phyloP scores from a whole-genome alignment of 2,888 invertebrate genomes.

The Cosmorhoe ocellata region DNA sequence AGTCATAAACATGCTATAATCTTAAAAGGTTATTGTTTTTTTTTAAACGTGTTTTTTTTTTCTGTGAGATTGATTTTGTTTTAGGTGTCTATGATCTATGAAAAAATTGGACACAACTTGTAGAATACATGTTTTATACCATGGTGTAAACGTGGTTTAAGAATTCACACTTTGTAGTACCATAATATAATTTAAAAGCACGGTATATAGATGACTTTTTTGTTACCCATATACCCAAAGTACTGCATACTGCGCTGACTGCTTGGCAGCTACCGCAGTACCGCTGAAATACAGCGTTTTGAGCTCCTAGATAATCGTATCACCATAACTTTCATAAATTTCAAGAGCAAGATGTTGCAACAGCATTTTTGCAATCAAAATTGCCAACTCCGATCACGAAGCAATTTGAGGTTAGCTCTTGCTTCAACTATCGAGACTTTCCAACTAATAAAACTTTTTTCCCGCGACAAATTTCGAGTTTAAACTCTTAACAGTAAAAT shows the following conservation, averaged over 20 bases:
- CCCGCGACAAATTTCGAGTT: not conserved
- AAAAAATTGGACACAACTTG: too few relatives aligned
- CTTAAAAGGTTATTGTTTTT: too few relatives aligned
- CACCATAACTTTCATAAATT: slow-evolving; percentile 3
- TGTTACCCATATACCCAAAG: not conserved
- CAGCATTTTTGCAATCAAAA: slow-evolving; percentile 1
- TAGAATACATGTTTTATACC: too few relatives aligned
- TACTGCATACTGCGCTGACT: not conserved
- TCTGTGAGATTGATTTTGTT: too few relatives aligned
- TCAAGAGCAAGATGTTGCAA: not conserved
- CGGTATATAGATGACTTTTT: too few relatives aligned
- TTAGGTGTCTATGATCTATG: too few relatives aligned
- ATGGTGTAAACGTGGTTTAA: too few relatives aligned
- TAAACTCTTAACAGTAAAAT: not conserved
- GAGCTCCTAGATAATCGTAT: slow-evolving; percentile 4
- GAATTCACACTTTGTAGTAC: too few relatives aligned
- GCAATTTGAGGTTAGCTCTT: slow-evolving; percentile 11
- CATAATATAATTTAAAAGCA: too few relatives aligned
- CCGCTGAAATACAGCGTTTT: slow-evolving; percentile 3
- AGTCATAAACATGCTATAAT: too few relatives aligned
- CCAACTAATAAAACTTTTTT: slow-evolving; percentile 2
- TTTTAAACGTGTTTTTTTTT: too few relatives aligned
- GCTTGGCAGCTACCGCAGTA: too few relatives aligned
- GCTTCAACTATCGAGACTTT: slow-evolving; percentile 13
- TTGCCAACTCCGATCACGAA: slow-evolving; percentile 16